These are phyloP conservation scores for Andrena flavipes DNA, from an alignment of 2,888 invertebrate species.

Conservation along the genomic window DNA sequence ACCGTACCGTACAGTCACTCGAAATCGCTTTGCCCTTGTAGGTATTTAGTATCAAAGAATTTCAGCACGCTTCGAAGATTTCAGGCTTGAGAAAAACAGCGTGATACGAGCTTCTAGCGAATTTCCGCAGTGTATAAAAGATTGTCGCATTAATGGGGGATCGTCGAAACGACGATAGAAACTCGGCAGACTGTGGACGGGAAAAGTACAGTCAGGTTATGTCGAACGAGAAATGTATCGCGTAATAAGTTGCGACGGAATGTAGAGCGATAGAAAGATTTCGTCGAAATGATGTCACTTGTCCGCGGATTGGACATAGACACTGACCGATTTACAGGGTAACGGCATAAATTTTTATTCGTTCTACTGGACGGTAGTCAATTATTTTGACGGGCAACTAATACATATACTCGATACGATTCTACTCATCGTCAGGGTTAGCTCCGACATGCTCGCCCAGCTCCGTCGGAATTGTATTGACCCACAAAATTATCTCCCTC, in stretches of 20 bases:
- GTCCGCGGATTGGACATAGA: neutral
- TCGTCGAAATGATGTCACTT: neutral
- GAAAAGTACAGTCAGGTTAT: constrained; percentile 65
- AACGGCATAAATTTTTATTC: neutral
- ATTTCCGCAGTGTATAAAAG: neutral
- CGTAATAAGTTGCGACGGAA: neutral
- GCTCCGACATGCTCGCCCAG: constrained; percentile 62
- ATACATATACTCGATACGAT: constrained; percentile 49
- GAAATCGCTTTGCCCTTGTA: constrained; percentile 31
- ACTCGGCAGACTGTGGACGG: constrained; percentile 48
- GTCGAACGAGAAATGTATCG: constrained; percentile 21
- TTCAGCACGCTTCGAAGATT: neutral
- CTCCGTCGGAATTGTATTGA: constrained; percentile 76
- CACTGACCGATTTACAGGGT: neutral
- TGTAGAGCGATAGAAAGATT: neutral
- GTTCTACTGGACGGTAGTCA: constrained; percentile 40
- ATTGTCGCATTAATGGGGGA: neutral
- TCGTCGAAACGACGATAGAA: constrained; percentile 17
- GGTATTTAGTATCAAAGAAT: neutral
- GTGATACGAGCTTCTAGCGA: neutral
- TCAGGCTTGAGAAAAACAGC: neutral
- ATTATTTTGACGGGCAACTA: constrained; percentile 69
- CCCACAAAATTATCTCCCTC: constrained; percentile 61
- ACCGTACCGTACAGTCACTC: constrained; percentile 61
- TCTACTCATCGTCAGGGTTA: constrained; percentile 51